Percentiles rank a stretch among this genome's conserved stretches.
Conservation (phyloP, 2,888 invertebrate species). For the Alloscopus bannaensis region DNA sequence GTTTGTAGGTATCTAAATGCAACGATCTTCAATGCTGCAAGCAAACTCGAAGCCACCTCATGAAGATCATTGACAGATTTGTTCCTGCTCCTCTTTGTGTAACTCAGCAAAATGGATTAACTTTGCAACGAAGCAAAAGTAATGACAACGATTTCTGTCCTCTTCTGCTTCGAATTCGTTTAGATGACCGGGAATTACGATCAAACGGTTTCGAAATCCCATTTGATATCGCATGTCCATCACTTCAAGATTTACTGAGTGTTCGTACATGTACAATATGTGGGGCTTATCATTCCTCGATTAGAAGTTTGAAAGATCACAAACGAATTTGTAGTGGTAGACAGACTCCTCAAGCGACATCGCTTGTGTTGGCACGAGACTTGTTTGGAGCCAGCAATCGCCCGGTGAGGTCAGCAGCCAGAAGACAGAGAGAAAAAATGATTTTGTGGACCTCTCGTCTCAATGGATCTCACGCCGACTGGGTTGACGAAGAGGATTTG, state of each 20-base stretch:
- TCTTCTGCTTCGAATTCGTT: neutral
- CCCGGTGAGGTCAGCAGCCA: conserved; percentile 27
- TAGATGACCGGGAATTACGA: neutral
- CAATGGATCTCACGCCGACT: conserved; percentile 31
- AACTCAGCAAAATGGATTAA: too few species aligned
- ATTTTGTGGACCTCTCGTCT: conserved; percentile 21
- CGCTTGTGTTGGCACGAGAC: neutral
- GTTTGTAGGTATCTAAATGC: too few species aligned
- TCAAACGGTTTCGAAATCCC: conserved; percentile 10
- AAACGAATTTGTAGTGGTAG: conserved; percentile 6
- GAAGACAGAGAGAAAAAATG: conserved; percentile 29
- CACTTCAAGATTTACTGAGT: neutral
- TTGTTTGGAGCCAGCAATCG: neutral
- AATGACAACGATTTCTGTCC: conserved; percentile 5
- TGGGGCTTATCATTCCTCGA: conserved; percentile 21
- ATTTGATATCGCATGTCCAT: conserved; percentile 39
- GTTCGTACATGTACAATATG: conserved; percentile 24
- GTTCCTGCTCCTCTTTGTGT: too few species aligned
- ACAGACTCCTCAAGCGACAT: too few species aligned
- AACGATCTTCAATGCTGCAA: too few species aligned
- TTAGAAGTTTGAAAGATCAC: conserved; percentile 31
- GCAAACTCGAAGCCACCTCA: too few species aligned
- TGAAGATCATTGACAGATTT: too few species aligned
- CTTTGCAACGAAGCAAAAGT: too few species aligned
- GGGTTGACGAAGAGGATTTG: conserved; percentile 35